These are phyloP conservation scores for Macrocentrus cingulum DNA, from an alignment of 1,140 invertebrate species.

Conservation along the genomic window DNA sequence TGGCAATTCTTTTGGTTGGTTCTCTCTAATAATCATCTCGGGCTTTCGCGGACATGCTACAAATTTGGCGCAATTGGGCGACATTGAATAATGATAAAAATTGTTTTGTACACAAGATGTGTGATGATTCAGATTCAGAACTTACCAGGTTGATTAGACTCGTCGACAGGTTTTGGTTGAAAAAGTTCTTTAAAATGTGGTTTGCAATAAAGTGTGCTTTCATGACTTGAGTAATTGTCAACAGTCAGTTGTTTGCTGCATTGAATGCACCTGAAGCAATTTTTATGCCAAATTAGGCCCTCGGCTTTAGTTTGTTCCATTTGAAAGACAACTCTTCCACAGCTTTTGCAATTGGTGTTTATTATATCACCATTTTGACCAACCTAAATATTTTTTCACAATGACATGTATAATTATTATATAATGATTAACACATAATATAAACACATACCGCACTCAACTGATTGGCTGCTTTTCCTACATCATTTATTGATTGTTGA, in stretches of 20 bases:
- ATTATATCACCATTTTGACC: constrained; percentile 56
- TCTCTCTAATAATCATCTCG: constrained; percentile 90
- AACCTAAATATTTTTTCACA: constrained; percentile 42
- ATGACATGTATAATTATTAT: neutral
- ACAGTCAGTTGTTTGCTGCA: constrained; percentile 87
- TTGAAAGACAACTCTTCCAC: constrained; percentile 87
- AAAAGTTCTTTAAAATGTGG: constrained; percentile 92
- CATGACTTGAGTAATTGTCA: constrained; percentile 87
- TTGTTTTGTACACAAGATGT: constrained; percentile 9
- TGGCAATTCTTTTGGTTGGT: constrained; percentile 82
- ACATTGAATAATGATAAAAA: neutral
- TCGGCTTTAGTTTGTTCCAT: constrained; percentile 93
- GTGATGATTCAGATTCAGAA: too few species aligned
- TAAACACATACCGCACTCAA: constrained; percentile 70
- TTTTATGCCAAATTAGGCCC: constrained; percentile 84
- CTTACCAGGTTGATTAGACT: constrained; percentile 69
- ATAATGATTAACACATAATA: neutral
- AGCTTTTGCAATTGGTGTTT: constrained; percentile 72
- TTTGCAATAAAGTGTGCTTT: constrained; percentile 86
- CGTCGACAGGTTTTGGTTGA: constrained; percentile 85
- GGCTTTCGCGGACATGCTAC: constrained; percentile 71
- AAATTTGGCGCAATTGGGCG: constrained; percentile 40
- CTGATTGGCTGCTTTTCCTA: constrained; percentile 69
- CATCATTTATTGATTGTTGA: constrained; percentile 67
- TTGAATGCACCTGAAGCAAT: constrained; percentile 86